phyloP scores from a whole-genome alignment of 2,888 invertebrate genomes.

The Brenthis ino region DNA sequence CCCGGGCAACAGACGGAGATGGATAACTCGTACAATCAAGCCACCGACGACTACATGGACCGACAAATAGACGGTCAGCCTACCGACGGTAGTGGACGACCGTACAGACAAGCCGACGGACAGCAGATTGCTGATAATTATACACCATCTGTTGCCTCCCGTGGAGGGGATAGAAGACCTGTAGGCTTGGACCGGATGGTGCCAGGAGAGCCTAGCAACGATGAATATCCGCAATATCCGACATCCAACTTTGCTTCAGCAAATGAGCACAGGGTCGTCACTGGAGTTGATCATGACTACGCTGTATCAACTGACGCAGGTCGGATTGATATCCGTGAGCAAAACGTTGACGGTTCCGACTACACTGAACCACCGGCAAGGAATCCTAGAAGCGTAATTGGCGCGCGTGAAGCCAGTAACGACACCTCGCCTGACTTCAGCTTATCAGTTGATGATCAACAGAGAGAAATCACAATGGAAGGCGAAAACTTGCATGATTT shows the following conservation, averaged over 20 bases:
- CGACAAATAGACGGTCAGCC: conserved; percentile 73
- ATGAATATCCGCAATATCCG: conserved; percentile 66
- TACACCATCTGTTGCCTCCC: conserved; percentile 52
- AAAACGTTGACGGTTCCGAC: conserved; percentile 74
- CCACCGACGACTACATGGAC: conserved; percentile 68
- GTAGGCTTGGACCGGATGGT: conserved; percentile 84
- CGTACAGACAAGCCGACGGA: conserved; percentile 73
- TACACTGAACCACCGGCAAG: conserved; percentile 61
- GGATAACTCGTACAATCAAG: conserved; percentile 61
- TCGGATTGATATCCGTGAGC: conserved; percentile 65
- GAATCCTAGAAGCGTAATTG: conserved; percentile 58
- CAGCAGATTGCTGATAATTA: conserved; percentile 66
- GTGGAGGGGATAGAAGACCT: conserved; percentile 68
- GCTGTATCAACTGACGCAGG: conserved; percentile 56
- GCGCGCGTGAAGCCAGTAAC: conserved; percentile 52
- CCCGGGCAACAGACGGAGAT: conserved; percentile 77
- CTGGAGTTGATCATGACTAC: conserved; percentile 78
- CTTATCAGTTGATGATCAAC: conserved; percentile 61
- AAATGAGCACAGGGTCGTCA: conserved; percentile 79
- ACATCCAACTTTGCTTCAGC: conserved; percentile 62
- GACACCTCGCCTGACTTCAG: conserved; percentile 55
- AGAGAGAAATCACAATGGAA: conserved; percentile 82
- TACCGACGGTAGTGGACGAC: conserved; percentile 59
- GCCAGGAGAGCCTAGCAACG: conserved; percentile 83
- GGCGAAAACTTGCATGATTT: conserved; percentile 82